Evolutionary conservation across 2,888 invertebrate species (phyloP), one percentile per base, ranked within the genome.

Genomic region (Ceraclea dissimilis): DNA sequence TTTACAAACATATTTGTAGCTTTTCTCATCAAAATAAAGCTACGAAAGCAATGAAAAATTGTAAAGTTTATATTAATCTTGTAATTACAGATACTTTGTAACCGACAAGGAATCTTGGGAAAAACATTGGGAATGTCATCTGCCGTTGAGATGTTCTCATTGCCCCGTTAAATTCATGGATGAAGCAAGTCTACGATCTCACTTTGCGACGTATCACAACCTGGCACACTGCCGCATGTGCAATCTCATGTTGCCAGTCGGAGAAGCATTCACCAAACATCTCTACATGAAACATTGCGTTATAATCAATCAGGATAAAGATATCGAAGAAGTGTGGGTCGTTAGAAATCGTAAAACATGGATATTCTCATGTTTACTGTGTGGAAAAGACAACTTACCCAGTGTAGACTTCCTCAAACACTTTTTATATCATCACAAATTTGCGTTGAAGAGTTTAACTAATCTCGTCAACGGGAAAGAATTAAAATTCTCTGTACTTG

Each of bases 141-240:
- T 66, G 13, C 78, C 77, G 1, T 73, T 76, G 75, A 70, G 72
- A 0, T 77, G 77, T 60, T 76, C 78, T 0, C 78, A 77, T 60
- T 78, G 77, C 62, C 63, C 68, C 6, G 67, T 71, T 48, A 71
- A 67, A 47, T 77, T 74, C 58, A 63, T 66, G 10, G 67, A 68
- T 2, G 74, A 76, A 58, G n/a, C 43, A 1, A 65, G 67, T 2
- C 63, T 75, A 51, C 67, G 75, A 0, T 61, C 65, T 6, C 77
- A 78, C 56, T 68, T 76, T 2, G 71, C 69, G 43, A 59, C 51
- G 11, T 64, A 60, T 8, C 77, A 78, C 56, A 69, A 70, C 13
- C 65, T 76, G 0, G 73, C 76, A 0, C 76, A 77, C 60, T 78
- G 77, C 56, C 68, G 74, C 1, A 66, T 77, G 1, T 78, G 77